These are phyloP conservation scores for Myotis planiceps DNA, from an alignment of 2,797 vertebrate species.

Conservation along the genomic window DNA sequence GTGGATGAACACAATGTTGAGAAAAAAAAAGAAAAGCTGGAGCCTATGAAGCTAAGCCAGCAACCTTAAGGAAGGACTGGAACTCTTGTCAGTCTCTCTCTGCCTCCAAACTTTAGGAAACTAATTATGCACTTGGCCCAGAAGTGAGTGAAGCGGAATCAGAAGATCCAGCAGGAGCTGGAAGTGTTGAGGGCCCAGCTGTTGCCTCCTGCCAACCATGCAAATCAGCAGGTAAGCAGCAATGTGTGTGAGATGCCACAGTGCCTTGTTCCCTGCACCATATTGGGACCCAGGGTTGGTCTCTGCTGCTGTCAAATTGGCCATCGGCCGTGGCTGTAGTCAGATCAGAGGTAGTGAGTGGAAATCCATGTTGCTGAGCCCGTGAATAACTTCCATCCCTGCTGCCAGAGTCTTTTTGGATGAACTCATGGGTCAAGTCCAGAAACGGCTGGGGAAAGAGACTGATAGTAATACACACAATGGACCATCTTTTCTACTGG, in stretches of 20 bases:
- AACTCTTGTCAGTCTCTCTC: neutral
- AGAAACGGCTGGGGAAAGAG: neutral
- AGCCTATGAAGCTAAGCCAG: neutral
- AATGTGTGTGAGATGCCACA: neutral
- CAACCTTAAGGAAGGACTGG: neutral
- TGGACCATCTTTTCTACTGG: neutral
- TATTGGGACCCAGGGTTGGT: neutral
- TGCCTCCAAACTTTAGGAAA: neutral
- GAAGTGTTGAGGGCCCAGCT: neutral
- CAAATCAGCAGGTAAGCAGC: neutral
- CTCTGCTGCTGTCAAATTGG: neutral
- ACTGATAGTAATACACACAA: neutral
- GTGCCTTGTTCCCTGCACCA: neutral
- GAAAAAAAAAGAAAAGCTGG: neutral
- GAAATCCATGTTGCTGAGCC: neutral
- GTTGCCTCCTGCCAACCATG: neutral
- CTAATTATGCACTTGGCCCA: neutral
- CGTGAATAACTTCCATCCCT: neutral
- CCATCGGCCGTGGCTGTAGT: neutral
- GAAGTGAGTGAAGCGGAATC: constrained; percentile 20
- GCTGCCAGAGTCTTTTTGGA: neutral
- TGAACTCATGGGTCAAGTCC: neutral
- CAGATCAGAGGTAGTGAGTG: neutral
- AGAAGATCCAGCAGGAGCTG: neutral
- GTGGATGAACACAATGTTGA: neutral